phyloP scores from a whole-genome alignment of 2,797 vertebrate species.

The Harpagifer antarcticus region DNA sequence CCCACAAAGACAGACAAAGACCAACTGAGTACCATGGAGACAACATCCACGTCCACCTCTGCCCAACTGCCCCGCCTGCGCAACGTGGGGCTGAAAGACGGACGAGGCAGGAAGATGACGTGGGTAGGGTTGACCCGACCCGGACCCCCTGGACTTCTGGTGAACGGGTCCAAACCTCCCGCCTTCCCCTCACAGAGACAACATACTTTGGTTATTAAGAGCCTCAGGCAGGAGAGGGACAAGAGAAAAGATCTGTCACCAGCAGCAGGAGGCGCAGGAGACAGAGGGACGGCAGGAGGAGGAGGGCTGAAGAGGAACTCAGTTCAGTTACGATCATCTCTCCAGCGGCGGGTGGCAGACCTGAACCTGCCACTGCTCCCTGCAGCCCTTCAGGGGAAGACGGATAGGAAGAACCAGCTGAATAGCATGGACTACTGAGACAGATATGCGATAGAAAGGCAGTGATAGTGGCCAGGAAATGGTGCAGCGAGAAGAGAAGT shows the following conservation, averaged over 20 bases:
- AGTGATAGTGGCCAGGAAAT: neutral
- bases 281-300: conserved; percentile 43
- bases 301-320: conserved; percentile 82
- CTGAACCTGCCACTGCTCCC: conserved; percentile 87
- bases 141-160: conserved; percentile 67
- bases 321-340: conserved; percentile 78
- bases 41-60: conserved; percentile 54
- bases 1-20: conserved; percentile 48
- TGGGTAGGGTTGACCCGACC: conserved; percentile 79
- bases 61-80: conserved; percentile 80
- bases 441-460: conserved; percentile 11
- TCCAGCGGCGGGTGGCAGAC: conserved; percentile 75
- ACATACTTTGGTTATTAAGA: conserved; percentile 81
- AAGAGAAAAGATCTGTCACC: conserved; percentile 74
- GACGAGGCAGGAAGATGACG: conserved; percentile 80
- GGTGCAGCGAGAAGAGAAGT: neutral
- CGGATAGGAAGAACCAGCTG: conserved; percentile 80
- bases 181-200: conserved; percentile 79
- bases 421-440: conserved; percentile 84
- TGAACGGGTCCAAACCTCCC: conserved; percentile 80
- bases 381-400: conserved; percentile 78
- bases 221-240: conserved; percentile 81
- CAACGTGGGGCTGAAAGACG: conserved; percentile 76
- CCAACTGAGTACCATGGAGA: conserved; percentile 66
- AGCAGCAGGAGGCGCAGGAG: conserved; percentile 60